Evolutionary conservation across 2,113 vertebrate species (phyloP), one percentile per base, ranked within the genome.

Genomic region (Microtus oregoni): DNA sequence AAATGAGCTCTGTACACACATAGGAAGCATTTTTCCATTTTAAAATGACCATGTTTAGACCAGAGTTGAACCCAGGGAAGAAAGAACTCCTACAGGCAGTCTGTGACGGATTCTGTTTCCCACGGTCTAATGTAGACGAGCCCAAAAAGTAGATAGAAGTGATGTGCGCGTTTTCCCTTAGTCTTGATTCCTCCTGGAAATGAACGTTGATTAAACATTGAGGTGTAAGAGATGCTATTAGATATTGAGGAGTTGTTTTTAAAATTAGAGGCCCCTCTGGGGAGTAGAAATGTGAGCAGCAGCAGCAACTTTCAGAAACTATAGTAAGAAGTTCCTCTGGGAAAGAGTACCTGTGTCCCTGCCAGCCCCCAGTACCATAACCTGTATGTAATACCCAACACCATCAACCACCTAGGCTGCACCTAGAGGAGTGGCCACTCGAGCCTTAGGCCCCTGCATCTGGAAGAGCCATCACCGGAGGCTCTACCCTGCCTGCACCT

Each of bases 191-290:
- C 70, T 92, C 70, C 35, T 63, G 24, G 91, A 91, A 96, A 82
- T 75, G 65, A 81, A 90, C 28, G 12, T 77, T 61, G n/a, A 24
- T 85, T 94, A 89, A 89, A 83, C 90, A 50, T 9, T 83, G 72
- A 96, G 8, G 8, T 67, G 0, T 89, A 50, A 50, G 9, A 78
- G 65, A 85, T 85, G 35, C 26, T 91, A 4, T 63, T 85, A 90
- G 70, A 89, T 92, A 92, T 35, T 91, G 19, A 83, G 63, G 72
- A 41, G 38, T 19, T 73, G 13, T 92, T 95, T 95, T 94, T 7
- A 61, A 89, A 76, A 85, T 77, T 77, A 26, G 55, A 81, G 55
- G 19, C 55, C 55, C 17, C 55, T 58, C 55, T 58, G 19, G 55
- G 55, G 55, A 58, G 55, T 58, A 58, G 55, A 58, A 58, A 5